phyloP scores from a whole-genome alignment of 2,113 vertebrate genomes.

The Labeo catla region DNA sequence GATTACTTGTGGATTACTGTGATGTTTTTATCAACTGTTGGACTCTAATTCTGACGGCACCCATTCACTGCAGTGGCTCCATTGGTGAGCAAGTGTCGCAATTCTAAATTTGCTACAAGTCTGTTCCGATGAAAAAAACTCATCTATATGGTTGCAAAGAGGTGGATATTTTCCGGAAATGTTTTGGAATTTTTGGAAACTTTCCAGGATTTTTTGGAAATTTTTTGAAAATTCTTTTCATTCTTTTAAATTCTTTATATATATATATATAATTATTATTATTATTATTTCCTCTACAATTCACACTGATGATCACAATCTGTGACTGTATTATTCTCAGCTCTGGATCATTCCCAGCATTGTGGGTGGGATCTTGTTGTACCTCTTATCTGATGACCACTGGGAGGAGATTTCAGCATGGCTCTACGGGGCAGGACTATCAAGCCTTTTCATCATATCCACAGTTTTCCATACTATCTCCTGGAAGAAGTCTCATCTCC shows the following conservation, averaged over 20 bases:
- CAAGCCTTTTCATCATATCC: constrained; percentile 93
- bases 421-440: constrained; percentile 91
- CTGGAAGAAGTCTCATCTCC: constrained; percentile 94
- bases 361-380: constrained; percentile 88
- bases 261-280: too few relatives aligned
- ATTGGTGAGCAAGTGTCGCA: background rate
- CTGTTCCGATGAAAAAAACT: background rate
- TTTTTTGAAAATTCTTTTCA: too few relatives aligned
- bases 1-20: background rate
- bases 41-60: background rate
- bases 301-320: background rate
- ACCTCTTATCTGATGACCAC: constrained; percentile 86
- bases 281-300: background rate
- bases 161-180: too few relatives aligned
- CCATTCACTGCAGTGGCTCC: background rate
- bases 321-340: constrained; percentile 66
- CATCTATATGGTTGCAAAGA: background rate
- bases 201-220: too few relatives aligned
- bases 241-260: too few relatives aligned
- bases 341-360: constrained; percentile 96
- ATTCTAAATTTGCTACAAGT: background rate
- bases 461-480: constrained; percentile 93
- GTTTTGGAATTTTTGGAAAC: too few relatives aligned
- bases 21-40: background rate
- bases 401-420: constrained; percentile 94